phyloP scores from a whole-genome alignment of 2,888 invertebrate genomes.

The Idaea straminata region DNA sequence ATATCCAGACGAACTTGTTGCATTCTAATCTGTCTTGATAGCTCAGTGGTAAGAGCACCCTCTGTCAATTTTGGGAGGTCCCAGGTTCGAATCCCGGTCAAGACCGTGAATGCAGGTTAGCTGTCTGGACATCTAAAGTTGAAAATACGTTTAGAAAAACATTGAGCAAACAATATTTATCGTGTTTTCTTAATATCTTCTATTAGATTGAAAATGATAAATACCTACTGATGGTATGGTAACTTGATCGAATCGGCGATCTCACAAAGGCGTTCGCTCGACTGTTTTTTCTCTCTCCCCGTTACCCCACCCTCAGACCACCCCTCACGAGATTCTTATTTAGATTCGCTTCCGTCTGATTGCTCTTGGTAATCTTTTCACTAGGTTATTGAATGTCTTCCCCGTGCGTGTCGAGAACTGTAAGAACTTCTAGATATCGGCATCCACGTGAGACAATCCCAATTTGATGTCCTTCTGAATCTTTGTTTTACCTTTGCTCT shows the following conservation, averaged over 20 bases:
- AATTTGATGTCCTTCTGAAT: conserved; percentile 47
- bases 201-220: conserved; percentile 61
- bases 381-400: conserved; percentile 79
- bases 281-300: conserved; percentile 67
- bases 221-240: conserved; percentile 65
- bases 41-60: conserved; percentile 78
- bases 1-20: conserved; percentile 46
- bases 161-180: conserved; percentile 28
- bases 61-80: conserved; percentile 58
- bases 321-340: conserved; percentile 79
- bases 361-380: conserved; percentile 80
- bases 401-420: conserved; percentile 69
- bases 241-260: conserved; percentile 74
- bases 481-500: conserved; percentile 26
- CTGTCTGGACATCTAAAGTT: conserved; percentile 34
- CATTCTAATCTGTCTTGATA: conserved; percentile 75
- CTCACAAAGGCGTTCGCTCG: conserved; percentile 67
- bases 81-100: conserved; percentile 80
- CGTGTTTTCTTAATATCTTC: conserved; percentile 54
- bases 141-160: conserved; percentile 20
- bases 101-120: conserved; percentile 65
- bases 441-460: conserved; percentile 52
- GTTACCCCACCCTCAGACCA: conserved; percentile 61
- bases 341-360: conserved; percentile 81
- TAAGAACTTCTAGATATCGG: conserved; percentile 51